Base-by-base conservation (phyloP, 1,140 invertebrate species). In the Meloidogyne floridensis region DNA sequence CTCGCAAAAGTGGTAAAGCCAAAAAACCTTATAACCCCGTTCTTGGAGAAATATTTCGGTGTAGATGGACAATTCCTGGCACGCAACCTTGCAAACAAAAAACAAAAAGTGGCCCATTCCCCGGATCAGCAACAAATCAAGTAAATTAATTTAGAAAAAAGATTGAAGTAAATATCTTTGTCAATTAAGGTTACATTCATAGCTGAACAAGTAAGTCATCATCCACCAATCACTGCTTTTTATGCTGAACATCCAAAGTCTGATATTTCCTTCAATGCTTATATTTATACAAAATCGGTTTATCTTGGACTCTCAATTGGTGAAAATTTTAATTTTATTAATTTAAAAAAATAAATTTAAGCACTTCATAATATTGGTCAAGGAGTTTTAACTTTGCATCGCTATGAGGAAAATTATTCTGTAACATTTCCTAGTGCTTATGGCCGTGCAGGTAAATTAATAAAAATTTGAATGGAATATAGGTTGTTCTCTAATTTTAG, bases 151-250 rank as follows among this genome's bases (percentile, higher is more conserved):
- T 47, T 47, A 47, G 6, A 47, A 47, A 47, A 47, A 8, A 47
- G 47, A 47, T 47, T 47, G 47, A 47, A 47, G 4, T 6, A 20
- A 2, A 32, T 32, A 72, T 15, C 43, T 51, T 13, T 54, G 72
- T 54, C 32, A 32, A 32, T 32, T 83, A 56, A 83, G 82, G 80
- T 92, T 15, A 90, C 87, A 4, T 99, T 98, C 91, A 93, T 96
- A 81, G 96, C 96, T 3, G 97, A 99, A 91, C 97, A 99, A 92
- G 97, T 99, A 5, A 98, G 96, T 10, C 97, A 99, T 92, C 97
- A 99, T 93, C 97, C 97, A 10, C 97, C 97, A 90, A 91, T 92
- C 76, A 92, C 92, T 53, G 92, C 92, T 15, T 92, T 92, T 83
- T 92, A 92, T 87, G 91, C 91, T 18, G 92, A 92, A 83, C 89